These are phyloP conservation scores for Scophthalmus maximus DNA, from an alignment of 2,113 vertebrate genomes.

Conservation along the genomic window DNA sequence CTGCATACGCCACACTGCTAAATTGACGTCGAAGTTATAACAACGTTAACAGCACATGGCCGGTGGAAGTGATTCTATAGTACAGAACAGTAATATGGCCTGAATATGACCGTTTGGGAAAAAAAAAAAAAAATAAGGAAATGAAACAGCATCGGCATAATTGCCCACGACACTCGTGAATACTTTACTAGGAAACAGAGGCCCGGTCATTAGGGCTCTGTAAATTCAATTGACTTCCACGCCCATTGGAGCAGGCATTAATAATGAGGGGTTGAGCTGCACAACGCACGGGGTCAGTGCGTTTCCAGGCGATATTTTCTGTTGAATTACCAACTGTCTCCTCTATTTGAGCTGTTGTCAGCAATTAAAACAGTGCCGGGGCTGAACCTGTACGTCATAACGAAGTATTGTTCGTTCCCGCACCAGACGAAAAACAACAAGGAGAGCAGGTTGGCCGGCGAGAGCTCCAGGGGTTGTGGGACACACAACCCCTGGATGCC, in stretches of 20 bases:
- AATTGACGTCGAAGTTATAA: too few species aligned
- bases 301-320: conserved; percentile 42
- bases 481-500: background rate
- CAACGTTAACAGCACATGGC: too few species aligned
- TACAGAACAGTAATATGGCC: conserved; percentile 10
- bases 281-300: conserved; percentile 33
- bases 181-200: conserved; percentile 63
- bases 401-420: too few species aligned
- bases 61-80: too few species aligned
- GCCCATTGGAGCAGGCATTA: conserved; percentile 59
- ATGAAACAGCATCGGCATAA: too few species aligned
- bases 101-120: background rate
- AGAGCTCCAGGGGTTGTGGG: background rate
- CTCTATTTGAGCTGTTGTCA: conserved; percentile 29
- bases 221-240: conserved; percentile 72
- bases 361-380: conserved; percentile 10
- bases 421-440: conserved; percentile 18
- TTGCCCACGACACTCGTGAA: too few species aligned
- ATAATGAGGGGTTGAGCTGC: conserved; percentile 38
- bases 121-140: conserved; percentile 14
- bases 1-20: too few species aligned
- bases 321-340: too few species aligned
- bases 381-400: background rate
- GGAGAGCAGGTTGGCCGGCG: conserved; percentile 13
- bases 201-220: conserved; percentile 64